Evolutionary conservation across 2,888 invertebrate species (phyloP), one percentile per base, ranked within the genome.

Genomic region (Escarpia spicata): DNA sequence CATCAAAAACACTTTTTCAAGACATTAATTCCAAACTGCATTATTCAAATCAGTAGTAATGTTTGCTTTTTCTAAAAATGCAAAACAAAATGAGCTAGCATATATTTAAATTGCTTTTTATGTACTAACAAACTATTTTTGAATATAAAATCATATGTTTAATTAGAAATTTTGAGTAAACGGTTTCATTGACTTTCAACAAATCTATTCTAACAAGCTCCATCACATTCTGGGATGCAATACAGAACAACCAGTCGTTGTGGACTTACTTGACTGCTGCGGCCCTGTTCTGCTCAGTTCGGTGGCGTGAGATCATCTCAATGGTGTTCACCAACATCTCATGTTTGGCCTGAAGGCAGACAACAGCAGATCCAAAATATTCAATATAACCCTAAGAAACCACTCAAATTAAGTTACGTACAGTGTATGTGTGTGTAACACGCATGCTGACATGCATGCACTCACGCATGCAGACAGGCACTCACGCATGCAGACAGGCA

Each of bases 301-400:
- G 93, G 93, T 96, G 96, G 93, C 96, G 95, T 6, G 95, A 95
- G 92, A 96, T 96, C 60, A 94, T 95, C 52, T 96, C 96, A 92
- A 96, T 92, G 31, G 96, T 96, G 92, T 96, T 95, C 93, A 96
- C 94, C 52, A 96, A 93, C 93, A 95, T 93, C 93, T 96, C 95
- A 92, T 96, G 96, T 93, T 96, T 96, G 8, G 95, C 95, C 96
- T 96, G 94, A 9, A 94, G 93, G 92, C 45, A 91, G 60, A 90
- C 52, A 4, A 9, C 52, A 52, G 52, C 15, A 52, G 52, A 12
- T 52, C 6, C 52, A 52, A 10, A 89, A 90, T 90, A 60, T 2
- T 89, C 90, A 90, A n/a, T 90, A 37, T 26, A 44, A 58, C 19
- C 52, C 52, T 15, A 43, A 92, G n/a, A 31, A 43, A 43, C 75